Percentiles rank a stretch among this genome's conserved stretches.
phyloP scores from a whole-genome alignment of 2,888 invertebrate species.

The Uloborus plumipes region DNA sequence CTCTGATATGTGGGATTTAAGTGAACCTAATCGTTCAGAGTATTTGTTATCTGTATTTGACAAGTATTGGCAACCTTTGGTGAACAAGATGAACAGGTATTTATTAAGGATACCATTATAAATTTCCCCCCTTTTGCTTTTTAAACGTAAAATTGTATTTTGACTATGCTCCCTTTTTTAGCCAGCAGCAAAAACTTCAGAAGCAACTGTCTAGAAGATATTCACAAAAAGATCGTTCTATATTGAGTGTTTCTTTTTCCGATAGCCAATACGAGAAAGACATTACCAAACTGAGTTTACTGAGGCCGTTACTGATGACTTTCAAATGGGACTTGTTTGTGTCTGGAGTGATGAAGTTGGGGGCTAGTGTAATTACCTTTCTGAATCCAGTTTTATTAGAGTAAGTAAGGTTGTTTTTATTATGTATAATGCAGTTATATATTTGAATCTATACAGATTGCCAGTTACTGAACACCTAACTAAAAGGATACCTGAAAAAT shows the following conservation, averaged over 20 bases:
- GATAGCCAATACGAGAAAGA: background rate
- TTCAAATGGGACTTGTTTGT: conserved; percentile 90
- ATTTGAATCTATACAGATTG: no score
- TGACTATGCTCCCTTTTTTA: background rate
- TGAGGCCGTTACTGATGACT: conserved; percentile 85
- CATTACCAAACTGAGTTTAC: conserved; percentile 73
- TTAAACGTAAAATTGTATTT: no score
- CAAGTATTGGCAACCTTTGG: conserved; percentile 67
- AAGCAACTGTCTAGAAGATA: conserved; percentile 24
- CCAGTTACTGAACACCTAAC: no score
- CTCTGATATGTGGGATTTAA: conserved; percentile 71
- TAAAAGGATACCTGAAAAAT: no score
- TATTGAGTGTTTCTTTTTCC: background rate
- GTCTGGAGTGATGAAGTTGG: conserved; percentile 84
- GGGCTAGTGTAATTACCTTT: conserved; percentile 88
- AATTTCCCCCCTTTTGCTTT: background rate
- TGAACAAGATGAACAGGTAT: conserved; percentile 35
- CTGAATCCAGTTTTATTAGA: conserved; percentile 89
- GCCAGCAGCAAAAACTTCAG: conserved; percentile 25
- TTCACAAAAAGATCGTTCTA: conserved; percentile 18
- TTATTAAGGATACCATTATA: no score
- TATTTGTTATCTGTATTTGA: conserved; percentile 69
- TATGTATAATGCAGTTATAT: background rate
- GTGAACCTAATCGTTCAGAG: conserved; percentile 69
- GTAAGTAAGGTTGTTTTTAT: conserved; percentile 74